Evolutionary conservation across 2,113 vertebrate genomes (phyloP).

Genomic region (Hemiprocne comata): DNA sequence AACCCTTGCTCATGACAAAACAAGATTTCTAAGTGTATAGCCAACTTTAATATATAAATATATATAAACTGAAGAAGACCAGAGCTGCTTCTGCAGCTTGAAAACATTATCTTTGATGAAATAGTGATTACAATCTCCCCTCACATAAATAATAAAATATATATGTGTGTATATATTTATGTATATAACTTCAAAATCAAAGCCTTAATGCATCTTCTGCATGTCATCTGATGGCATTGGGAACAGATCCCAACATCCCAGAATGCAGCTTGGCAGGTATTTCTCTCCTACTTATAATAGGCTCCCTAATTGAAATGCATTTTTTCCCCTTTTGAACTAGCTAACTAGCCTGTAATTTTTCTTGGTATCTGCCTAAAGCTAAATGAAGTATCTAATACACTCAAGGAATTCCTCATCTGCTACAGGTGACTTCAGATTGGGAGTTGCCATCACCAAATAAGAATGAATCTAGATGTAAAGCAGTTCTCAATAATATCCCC

Average conservation of each 20-base stretch:
- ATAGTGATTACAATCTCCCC: constrained; percentile 13
- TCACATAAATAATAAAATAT: background rate
- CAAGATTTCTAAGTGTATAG: background rate
- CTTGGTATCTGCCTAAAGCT: constrained; percentile 47
- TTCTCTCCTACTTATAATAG: background rate
- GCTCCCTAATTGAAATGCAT: constrained; percentile 51
- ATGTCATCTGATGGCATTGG: constrained; percentile 33
- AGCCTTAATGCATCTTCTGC: constrained; percentile 30
- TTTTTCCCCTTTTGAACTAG: constrained; percentile 57
- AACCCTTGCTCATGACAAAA: background rate
- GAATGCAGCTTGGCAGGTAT: constrained; percentile 54
- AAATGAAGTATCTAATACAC: constrained; percentile 57
- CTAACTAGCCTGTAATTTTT: constrained; percentile 61
- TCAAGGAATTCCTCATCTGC: constrained; percentile 62
- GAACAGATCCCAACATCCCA: constrained; percentile 37
- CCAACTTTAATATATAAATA: background rate
- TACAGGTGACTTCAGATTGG: constrained; percentile 47
- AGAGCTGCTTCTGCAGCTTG: constrained; percentile 1
- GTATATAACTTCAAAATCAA: constrained; percentile 50
- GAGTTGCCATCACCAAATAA: constrained; percentile 37
- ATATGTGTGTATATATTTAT: background rate
- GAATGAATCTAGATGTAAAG: background rate
- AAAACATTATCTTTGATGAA: constrained; percentile 22
- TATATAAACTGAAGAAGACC: background rate
- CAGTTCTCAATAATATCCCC: background rate